phyloP scores from a whole-genome alignment of 2,113 vertebrate species.

The Microcebus ravelobensis region DNA sequence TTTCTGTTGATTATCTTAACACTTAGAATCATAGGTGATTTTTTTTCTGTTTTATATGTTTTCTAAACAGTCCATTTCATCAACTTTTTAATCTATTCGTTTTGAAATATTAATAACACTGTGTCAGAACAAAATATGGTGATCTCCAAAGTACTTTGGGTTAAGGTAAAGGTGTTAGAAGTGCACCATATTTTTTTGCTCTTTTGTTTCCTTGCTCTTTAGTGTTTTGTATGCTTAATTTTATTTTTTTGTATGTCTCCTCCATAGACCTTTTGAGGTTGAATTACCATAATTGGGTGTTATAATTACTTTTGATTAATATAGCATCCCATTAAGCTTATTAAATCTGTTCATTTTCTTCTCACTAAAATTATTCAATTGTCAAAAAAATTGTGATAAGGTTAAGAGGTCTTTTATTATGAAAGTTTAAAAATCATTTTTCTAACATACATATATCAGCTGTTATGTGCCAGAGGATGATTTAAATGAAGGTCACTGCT shows the following conservation, averaged over 20 bases:
- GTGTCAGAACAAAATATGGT: background rate
- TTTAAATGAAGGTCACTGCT: background rate
- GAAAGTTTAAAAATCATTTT: conserved; percentile 32
- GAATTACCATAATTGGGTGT: background rate
- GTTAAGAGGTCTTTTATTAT: conserved; percentile 49
- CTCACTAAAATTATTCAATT: conserved; percentile 51
- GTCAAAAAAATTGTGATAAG: conserved; percentile 44
- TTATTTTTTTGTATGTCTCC: background rate
- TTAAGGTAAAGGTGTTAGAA: background rate
- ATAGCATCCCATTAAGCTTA: conserved; percentile 33
- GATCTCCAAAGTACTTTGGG: background rate
- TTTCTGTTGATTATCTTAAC: background rate
- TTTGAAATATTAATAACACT: background rate
- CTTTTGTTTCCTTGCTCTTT: background rate
- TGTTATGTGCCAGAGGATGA: background rate
- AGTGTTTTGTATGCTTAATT: background rate
- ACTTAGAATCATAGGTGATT: background rate
- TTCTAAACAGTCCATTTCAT: background rate
- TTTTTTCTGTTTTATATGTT: background rate
- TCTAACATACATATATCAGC: background rate
- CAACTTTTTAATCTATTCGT: background rate
- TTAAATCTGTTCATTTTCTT: conserved; percentile 48
- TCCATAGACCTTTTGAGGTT: conserved; percentile 8
- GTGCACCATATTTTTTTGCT: background rate
- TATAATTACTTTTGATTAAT: conserved; percentile 64